Evolutionary conservation across 2,888 invertebrate genomes (phyloP).

Genomic region (Ochropleura leucogaster): DNA sequence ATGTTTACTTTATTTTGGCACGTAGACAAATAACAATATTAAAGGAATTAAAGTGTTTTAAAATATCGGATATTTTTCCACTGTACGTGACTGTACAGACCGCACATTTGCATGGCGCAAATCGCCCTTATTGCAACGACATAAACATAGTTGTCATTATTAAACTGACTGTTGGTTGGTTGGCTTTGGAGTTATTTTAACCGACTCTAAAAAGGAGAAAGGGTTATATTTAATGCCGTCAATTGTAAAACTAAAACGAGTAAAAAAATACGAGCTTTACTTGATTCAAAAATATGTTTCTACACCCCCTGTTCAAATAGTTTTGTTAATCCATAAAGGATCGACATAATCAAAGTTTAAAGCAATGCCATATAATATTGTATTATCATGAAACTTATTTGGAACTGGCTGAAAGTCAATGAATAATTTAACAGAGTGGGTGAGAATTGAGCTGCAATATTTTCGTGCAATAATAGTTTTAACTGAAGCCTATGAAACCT

Average conservation of each 20-base stretch:
- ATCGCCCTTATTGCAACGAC: not conserved
- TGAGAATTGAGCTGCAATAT: conserved; percentile 2
- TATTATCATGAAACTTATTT: not conserved
- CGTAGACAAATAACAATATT: conserved; percentile 1
- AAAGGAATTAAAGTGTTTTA: not conserved
- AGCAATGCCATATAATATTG: not conserved
- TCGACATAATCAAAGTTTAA: not conserved
- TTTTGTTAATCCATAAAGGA: not conserved
- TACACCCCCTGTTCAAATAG: not conserved
- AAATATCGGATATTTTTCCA: not conserved
- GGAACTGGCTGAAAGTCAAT: not conserved
- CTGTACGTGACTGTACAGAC: not conserved
- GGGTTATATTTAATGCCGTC: not conserved
- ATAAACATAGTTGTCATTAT: not conserved
- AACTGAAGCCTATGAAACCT: not conserved
- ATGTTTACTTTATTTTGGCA: not conserved
- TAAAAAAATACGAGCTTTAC: too few species aligned
- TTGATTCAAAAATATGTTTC: not conserved
- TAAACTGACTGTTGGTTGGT: not conserved
- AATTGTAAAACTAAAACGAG: too few species aligned
- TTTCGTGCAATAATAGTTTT: not conserved
- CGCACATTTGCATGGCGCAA: not conserved
- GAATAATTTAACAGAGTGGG: not conserved
- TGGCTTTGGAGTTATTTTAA: too few species aligned
- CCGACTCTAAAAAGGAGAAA: too few species aligned